phyloP scores from a whole-genome alignment of 2,113 vertebrate species.

The Oryzias curvinotus region DNA sequence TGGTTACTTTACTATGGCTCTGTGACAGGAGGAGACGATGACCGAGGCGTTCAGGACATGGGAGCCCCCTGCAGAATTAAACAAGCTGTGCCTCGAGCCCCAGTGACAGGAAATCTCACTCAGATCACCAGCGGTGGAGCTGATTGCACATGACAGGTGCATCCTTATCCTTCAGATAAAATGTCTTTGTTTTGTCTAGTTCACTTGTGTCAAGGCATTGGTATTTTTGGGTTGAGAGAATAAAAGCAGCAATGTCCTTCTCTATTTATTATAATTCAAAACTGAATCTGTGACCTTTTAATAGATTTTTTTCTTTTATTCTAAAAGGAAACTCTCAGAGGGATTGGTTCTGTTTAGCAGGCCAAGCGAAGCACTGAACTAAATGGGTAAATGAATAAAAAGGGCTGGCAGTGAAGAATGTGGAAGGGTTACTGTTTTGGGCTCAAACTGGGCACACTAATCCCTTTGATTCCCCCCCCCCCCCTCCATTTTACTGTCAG shows the following conservation, averaged over 20 bases:
- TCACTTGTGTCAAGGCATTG: constrained; percentile 43
- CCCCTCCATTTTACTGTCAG: constrained; percentile 77
- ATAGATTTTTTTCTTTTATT: neutral
- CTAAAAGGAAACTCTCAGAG: constrained; percentile 25
- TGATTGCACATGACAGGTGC: constrained; percentile 74
- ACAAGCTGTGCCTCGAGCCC: constrained; percentile 54
- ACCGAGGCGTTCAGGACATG: constrained; percentile 53
- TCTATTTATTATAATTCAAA: constrained; percentile 27
- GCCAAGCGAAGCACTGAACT: constrained; percentile 17
- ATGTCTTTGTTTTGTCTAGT: constrained; percentile 72
- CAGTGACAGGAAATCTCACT: constrained; percentile 74
- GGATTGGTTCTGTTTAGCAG: constrained; percentile 22
- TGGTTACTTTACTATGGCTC: constrained; percentile 38
- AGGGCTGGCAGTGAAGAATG: constrained; percentile 44
- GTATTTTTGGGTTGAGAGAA: constrained; percentile 21
- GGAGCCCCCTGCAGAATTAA: constrained; percentile 69
- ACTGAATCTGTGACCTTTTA: constrained; percentile 62
- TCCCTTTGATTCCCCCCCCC: constrained; percentile 74
- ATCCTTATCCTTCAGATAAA: constrained; percentile 59
- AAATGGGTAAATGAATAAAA: constrained; percentile 43
- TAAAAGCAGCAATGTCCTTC: neutral
- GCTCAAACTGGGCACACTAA: constrained; percentile 68
- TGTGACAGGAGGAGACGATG: constrained; percentile 63
- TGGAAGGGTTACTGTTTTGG: constrained; percentile 66
- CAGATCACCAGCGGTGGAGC: constrained; percentile 64